These are phyloP conservation scores for Muscina levida DNA, from an alignment of 2,888 invertebrate species.

Conservation along the genomic window DNA sequence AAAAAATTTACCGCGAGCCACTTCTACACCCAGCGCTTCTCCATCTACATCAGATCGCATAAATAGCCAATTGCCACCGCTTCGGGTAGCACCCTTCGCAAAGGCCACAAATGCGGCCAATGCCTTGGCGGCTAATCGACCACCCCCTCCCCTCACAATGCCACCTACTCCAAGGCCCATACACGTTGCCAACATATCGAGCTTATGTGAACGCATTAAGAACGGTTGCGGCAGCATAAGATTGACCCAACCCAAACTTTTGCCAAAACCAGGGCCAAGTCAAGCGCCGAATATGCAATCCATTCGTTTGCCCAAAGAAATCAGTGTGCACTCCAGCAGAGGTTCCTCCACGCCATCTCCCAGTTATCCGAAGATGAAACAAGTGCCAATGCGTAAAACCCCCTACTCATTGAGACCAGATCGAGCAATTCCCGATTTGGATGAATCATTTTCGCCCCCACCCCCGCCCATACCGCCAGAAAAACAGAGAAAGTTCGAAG, in stretches of 20 bases:
- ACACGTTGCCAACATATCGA: slow-evolving; percentile 68
- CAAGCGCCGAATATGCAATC: slow-evolving; percentile 25
- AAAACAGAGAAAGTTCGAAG: slow-evolving; percentile 48
- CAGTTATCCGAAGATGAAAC: slow-evolving; percentile 70
- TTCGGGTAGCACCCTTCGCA: slow-evolving; percentile 76
- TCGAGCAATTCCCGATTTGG: slow-evolving; percentile 73
- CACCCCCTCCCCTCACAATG: slow-evolving; percentile 67
- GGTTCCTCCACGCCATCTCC: slow-evolving; percentile 45
- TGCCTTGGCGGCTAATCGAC: slow-evolving; percentile 68
- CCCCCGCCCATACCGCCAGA: slow-evolving; percentile 59
- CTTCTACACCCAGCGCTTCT: slow-evolving; percentile 55
- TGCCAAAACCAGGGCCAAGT: slow-evolving; percentile 46
- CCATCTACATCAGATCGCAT: slow-evolving; percentile 44
- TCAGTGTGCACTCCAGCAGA: slow-evolving; percentile 66
- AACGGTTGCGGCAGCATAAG: not conserved
- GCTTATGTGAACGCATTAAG: slow-evolving; percentile 19
- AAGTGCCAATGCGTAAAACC: slow-evolving; percentile 71
- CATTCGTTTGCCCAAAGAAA: slow-evolving; percentile 69
- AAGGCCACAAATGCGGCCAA: slow-evolving; percentile 66
- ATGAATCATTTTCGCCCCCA: slow-evolving; percentile 72
- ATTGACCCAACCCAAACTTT: slow-evolving; percentile 51
- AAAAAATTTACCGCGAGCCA: slow-evolving; percentile 60
- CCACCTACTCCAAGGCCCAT: slow-evolving; percentile 56
- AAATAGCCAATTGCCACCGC: slow-evolving; percentile 66
- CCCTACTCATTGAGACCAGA: slow-evolving; percentile 74